Evolutionary conservation across 2,797 vertebrate species (phyloP), one percentile per base, ranked within the genome.

Genomic region (Pampus argenteus): DNA sequence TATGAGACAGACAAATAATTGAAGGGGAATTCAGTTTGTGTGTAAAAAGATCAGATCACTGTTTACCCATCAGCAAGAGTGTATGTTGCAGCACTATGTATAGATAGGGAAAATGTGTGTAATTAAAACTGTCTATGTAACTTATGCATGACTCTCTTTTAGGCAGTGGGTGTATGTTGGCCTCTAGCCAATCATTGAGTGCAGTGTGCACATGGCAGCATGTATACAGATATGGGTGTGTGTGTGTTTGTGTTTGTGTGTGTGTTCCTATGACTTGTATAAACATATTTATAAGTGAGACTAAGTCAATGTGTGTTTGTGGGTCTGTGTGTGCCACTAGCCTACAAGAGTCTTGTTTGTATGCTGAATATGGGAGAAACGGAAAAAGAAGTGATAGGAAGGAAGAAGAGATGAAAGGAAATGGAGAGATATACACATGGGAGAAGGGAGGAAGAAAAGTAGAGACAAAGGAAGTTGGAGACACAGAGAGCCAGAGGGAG

Each of bases 341-440:
- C 58, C 34, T 76, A 69, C 78, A 84, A 70, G 78, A 65, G 74
- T 81, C 74, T 76, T 85, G 82, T 82, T 86, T 88, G 75, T 82
- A 71, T 77, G 73, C 81, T 78, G 88, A 83, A 85, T 68, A 44
- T 17, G 26, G 48, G 56, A 22, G 61, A 65, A 40, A 70, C 55
- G 36, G 61, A 84, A 54, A 76, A 52, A 61, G 55, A 78, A 66
- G 70, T 44, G 36, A 31, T 38, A 64, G 63, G 80, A 62, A 80
- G 78, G 77, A 76, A 86, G 72, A 55, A 10, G 50, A 84, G 78
- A 86, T 88, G 60, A 87, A 88, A 83, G 68, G 64, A 81, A 85
- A 78, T 17, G 15, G 70, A n/a, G 38, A 69, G n/a, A n/a, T n/a
- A n/a, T n/a, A n/a, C 82, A 79, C 69, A 71, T 62, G 83, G 80